Evolutionary conservation across 2,888 invertebrate species (phyloP), one percentile per base, ranked within the genome.

Genomic region (Sarcophaga variegata): DNA sequence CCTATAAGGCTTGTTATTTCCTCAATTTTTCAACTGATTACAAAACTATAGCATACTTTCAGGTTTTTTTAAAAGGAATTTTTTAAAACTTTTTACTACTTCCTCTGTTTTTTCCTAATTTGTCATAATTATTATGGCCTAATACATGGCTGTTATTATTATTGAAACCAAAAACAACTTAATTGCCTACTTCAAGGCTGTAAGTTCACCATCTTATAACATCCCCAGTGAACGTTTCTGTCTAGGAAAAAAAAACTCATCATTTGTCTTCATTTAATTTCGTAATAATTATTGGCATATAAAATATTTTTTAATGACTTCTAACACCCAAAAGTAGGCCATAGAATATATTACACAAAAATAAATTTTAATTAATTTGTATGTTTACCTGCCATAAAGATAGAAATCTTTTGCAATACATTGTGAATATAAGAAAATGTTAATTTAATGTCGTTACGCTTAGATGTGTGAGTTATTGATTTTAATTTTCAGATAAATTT

Each of bases 401-500:
- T 81, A 22, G 45, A 81, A 63, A 64, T 75, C 63, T 70, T 70
- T 66, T 54, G 20, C 47, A 69, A 67, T 70, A 81, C 63, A 76
- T 14, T 62, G 37, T 37, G 8, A 37, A 37, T 37, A 37, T 37
- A 2, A 37, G 27, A 37, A 37, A 37, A 37, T 37, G 37, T 37
- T 37, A 37, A 59, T 71, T 71, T 59, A 17, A n/a, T 37, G 11
- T n/a, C 75, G 37, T 54, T 63, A 20, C 10, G 49, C 37, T 62
- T 27, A 76, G 45, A 69, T 67, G 47, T 37, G 37, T 49, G 74
- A 49, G 2, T 49, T 17, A 59, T 59, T 59, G 60, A 74, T 74
- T 47, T 11, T 60, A 27, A 74, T 37, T 37, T 37, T 37, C 37
- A 37, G 37, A 37, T 37, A 37, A 37, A 37, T 37, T 37, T 8